A percentile compares a stretch with the other conserved stretches of the same genome.
phyloP scores from a whole-genome alignment of 2,888 invertebrate genomes.

The Clanis bilineata region DNA sequence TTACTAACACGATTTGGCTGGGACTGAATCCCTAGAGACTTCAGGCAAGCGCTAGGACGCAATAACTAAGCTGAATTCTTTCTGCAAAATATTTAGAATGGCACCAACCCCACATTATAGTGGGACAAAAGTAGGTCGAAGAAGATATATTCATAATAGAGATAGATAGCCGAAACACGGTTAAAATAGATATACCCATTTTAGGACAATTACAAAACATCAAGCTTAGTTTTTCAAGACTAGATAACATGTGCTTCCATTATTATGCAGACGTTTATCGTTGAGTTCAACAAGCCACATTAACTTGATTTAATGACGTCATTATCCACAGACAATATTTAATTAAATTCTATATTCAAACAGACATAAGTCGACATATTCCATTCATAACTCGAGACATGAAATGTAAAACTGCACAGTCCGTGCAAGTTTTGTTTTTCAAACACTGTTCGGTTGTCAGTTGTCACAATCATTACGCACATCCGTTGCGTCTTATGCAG shows the following conservation, averaged over 20 bases:
- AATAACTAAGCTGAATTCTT: no score
- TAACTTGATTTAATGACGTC: not conserved
- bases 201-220: not conserved
- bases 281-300: not conserved
- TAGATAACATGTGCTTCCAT: not conserved
- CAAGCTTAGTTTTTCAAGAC: not conserved
- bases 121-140: no score
- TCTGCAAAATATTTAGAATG: no score
- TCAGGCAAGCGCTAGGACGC: no score
- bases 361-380: not conserved
- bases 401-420: slow-evolving; percentile 19
- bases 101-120: no score
- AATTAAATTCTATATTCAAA: not conserved
- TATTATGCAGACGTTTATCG: not conserved
- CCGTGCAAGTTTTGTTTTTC: slow-evolving; percentile 35
- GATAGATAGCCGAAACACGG: no score
- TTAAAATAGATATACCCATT: no score
- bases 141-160: no score
- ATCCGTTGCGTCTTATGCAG: slow-evolving; percentile 66
- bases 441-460: slow-evolving; percentile 44
- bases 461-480: slow-evolving; percentile 63
- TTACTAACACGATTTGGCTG: no score
- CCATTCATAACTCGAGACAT: slow-evolving; percentile 1
- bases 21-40: no score
- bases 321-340: not conserved